A percentile compares a stretch with the other conserved stretches of the same genome.
Evolutionary conservation across 1,140 invertebrate genomes (phyloP).

Genomic region (Spodoptera frugiperda): DNA sequence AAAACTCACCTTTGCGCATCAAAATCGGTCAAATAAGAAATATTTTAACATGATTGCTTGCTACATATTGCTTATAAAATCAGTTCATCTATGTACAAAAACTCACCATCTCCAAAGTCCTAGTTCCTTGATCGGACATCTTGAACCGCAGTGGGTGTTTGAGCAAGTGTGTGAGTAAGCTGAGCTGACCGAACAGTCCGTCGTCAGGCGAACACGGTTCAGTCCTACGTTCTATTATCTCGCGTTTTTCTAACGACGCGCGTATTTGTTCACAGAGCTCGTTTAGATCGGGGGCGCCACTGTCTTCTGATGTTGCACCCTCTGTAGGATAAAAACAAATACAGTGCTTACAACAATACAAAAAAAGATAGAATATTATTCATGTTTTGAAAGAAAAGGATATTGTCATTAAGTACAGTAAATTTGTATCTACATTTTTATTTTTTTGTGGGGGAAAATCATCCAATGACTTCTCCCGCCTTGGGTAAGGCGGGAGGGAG

Average conservation of each 20-base stretch:
- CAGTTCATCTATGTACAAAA: neutral
- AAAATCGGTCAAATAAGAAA: no score
- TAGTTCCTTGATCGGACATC: constrained; percentile 91
- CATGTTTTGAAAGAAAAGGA: no score
- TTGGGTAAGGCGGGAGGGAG: no score
- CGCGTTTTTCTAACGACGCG: constrained; percentile 90
- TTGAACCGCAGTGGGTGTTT: constrained; percentile 96
- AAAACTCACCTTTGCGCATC: no score
- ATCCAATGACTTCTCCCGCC: no score
- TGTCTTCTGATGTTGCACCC: constrained; percentile 82
- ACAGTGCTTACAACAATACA: no score
- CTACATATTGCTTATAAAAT: no score
- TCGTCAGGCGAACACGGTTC: constrained; percentile 94
- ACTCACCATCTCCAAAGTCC: constrained; percentile 88
- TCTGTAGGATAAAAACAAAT: constrained; percentile 59
- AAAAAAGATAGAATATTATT: no score
- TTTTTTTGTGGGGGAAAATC: no score
- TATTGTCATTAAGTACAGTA: no score
- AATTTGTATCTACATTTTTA: no score
- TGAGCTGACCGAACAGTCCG: constrained; percentile 95
- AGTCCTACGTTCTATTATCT: constrained; percentile 93
- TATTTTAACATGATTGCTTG: no score
- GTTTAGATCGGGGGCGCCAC: constrained; percentile 85
- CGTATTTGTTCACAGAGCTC: constrained; percentile 91
- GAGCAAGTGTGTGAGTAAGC: constrained; percentile 93